Evolutionary conservation across 2,113 vertebrate genomes (phyloP), one percentile per base, ranked within the genome.

Genomic region (Lamprotornis superbus): DNA sequence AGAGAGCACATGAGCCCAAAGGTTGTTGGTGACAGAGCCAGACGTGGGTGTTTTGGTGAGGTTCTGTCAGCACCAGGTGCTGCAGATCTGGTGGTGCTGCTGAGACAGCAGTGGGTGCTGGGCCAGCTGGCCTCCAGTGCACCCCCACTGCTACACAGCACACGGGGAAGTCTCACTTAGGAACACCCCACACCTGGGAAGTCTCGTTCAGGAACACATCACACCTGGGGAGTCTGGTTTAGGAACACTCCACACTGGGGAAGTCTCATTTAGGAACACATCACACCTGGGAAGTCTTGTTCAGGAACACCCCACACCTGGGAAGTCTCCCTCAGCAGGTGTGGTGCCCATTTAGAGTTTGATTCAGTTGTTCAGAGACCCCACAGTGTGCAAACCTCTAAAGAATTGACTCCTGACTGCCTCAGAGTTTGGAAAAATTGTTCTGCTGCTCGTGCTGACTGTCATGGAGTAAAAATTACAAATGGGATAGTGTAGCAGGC

Each of bases 201-300:
- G 16, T 18, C 59, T 61, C 35, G 3, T 56, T 56, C n/a, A n/a
- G 53, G 31, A 56, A 12, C 31, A 9, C 53, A 3, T 4, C 31
- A n/a, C 31, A 56, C 55, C 33, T 57, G 55, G 33, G 33, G 10
- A 57, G 21, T 9, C 55, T 57, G 15, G 2, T 60, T 59, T 60
- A 25, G 24, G 25, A 69, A 10, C 46, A 28, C 28, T 4, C 4
- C 10, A 3, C 39, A 7, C 63, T 31, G 40, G 47, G 40, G 5
- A 7, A 13, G 33, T 9, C 59, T 17, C 10, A 0, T 65, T 65
- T n/a, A 21, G n/a, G 46, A 49, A 8, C 67, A 12, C 25, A 0
- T 4, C 2, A 1, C 40, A 11, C 60, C n/a, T 24, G 49, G 27
- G 9, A 7, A 10, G 19, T 13, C 56, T 20, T 9, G 0, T 5